Base-by-base conservation (phyloP, 2,797 vertebrate species). In the Pangasius krempfi region DNA sequence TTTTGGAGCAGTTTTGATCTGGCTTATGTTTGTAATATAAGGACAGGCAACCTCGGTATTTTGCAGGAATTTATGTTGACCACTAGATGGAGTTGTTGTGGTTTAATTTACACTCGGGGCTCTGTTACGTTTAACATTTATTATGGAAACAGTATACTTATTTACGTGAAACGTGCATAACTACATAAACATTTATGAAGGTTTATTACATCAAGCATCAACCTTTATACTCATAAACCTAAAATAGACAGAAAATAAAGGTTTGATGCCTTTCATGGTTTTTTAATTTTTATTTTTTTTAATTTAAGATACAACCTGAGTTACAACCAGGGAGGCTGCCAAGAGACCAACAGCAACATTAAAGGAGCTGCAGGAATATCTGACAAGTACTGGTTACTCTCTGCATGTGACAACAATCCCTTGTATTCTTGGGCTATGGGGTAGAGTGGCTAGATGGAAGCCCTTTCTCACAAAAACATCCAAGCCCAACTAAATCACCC, bases 31-130 rank as follows among this genome's bases (percentile, higher is more conserved):
- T 20, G 1, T 44, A 18, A 44, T 44, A 4, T 44, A 4, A 4
- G 40, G 8, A 40, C 37, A 73, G 44, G 16, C 70, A 73, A 10
- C 8, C 3, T 73, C 70, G 5, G 20, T 22, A 44, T 10, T 58
- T 58, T 58, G 14, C 54, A 76, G 13, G 12, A 56, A 56, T 68
- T 66, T 40, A n/a, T 81, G 4, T 70, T 86, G 30, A 62, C 78
- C 88, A 81, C 20, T 82, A 86, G 88, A 86, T 86, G 68, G 84
- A 56, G 81, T 40, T 89, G 66, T 54, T 81, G 37, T 60, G 22
- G 30, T 22, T 81, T 60, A 2, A 14, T 62, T 81, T 58, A 60
- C 12, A 40, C 30, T 25, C 18, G 2, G 8, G 1, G 18, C 47
- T 50, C 54, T 2, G 22, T 75, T 13, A 47, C 22, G 2, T 2